Conservation (phyloP, 2,888 invertebrate genomes). For the Chesias legatella region DNA sequence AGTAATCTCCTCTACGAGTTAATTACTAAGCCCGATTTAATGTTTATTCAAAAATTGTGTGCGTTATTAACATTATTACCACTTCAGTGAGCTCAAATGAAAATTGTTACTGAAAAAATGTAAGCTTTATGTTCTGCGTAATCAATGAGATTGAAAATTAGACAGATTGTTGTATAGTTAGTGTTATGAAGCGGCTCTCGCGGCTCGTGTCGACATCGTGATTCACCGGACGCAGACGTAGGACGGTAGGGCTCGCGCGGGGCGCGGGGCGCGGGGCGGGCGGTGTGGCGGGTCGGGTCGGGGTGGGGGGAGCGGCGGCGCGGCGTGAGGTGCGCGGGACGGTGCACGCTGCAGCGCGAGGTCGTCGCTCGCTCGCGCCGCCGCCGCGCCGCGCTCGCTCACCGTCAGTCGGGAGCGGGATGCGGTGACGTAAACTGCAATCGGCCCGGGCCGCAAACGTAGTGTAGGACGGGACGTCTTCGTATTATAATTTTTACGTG, state of each 20-base stretch:
- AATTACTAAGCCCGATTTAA: too few relatives aligned
- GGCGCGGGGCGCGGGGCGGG: slow-evolving; percentile 35
- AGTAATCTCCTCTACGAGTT: too few relatives aligned
- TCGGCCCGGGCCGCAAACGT: slow-evolving; percentile 75
- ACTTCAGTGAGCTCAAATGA: too few relatives aligned
- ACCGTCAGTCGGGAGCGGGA: slow-evolving; percentile 78
- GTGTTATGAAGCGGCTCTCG: slow-evolving; percentile 24
- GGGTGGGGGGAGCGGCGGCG: slow-evolving; percentile 41
- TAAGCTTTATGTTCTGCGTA: too few relatives aligned
- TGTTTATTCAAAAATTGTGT: too few relatives aligned
- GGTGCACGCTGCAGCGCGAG: slow-evolving; percentile 78
- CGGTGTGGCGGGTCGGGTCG: slow-evolving; percentile 35
- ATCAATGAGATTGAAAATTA: too few relatives aligned
- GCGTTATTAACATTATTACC: too few relatives aligned
- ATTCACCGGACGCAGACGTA: slow-evolving; percentile 68
- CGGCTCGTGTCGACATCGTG: slow-evolving; percentile 44
- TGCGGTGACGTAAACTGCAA: slow-evolving; percentile 81
- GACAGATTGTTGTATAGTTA: too few relatives aligned
- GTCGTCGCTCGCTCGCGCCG: slow-evolving; percentile 73
- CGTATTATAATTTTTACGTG: slow-evolving; percentile 48
- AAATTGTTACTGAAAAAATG: too few relatives aligned
- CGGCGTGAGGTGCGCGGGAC: slow-evolving; percentile 57
- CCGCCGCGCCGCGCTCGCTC: too few relatives aligned
- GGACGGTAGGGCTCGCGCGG: slow-evolving; percentile 48
- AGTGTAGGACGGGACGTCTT: slow-evolving; percentile 77